phyloP scores from a whole-genome alignment of 2,888 invertebrate species.

The Trissolcus japonicus region DNA sequence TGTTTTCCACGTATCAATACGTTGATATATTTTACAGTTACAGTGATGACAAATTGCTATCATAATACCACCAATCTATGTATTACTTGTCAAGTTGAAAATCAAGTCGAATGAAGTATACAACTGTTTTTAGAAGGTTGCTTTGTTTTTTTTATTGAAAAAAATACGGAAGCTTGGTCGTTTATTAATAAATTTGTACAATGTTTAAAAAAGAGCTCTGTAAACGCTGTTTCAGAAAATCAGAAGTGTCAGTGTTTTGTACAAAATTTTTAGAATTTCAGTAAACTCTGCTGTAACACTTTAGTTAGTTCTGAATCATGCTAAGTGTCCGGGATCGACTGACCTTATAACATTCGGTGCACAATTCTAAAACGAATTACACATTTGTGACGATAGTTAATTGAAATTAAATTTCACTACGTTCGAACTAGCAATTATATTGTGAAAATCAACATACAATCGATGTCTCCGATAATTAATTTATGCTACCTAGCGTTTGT shows the following conservation, averaged over 20 bases:
- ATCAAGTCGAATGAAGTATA: no score
- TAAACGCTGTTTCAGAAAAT: neutral
- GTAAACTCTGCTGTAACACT: constrained; percentile 13
- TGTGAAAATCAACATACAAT: neutral
- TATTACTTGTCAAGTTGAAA: no score
- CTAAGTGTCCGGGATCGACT: neutral
- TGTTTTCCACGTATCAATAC: no score
- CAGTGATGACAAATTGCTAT: no score
- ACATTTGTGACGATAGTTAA: constrained; percentile 11
- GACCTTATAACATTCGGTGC: constrained; percentile 3
- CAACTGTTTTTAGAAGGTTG: no score
- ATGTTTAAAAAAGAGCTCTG: neutral
- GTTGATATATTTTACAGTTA: no score
- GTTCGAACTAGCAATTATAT: no score
- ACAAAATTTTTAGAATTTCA: constrained; percentile 29
- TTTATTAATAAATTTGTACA: neutral
- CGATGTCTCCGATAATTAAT: neutral
- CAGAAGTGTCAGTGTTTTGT: neutral
- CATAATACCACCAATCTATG: no score
- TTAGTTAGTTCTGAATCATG: constrained; percentile 1
- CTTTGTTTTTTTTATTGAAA: no score
- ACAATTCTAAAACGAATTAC: constrained; percentile 30
- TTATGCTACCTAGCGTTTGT: no score
- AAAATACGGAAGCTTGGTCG: neutral
- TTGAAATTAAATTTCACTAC: neutral